These are phyloP conservation scores for Sericinus montela DNA, from an alignment of 2,888 invertebrate genomes.

Conservation along the genomic window DNA sequence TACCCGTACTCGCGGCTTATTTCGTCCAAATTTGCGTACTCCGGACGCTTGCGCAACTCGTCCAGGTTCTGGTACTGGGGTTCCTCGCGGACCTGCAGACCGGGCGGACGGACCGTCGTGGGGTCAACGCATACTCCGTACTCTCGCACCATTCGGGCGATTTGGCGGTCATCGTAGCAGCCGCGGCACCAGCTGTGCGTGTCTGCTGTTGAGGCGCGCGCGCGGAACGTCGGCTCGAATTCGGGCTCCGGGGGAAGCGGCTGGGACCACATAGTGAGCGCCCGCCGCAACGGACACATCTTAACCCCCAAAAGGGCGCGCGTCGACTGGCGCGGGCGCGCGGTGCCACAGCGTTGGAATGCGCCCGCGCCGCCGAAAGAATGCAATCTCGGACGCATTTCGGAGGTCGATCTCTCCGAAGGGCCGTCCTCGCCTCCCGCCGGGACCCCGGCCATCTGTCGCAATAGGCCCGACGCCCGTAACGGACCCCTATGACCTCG, in stretches of 20 bases:
- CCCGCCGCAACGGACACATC: slow-evolving; percentile 76
- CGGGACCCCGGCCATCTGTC: slow-evolving; percentile 72
- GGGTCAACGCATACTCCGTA: slow-evolving; percentile 68
- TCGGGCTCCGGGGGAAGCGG: slow-evolving; percentile 66
- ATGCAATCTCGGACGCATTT: slow-evolving; percentile 80
- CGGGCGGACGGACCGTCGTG: slow-evolving; percentile 52
- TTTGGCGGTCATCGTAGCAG: slow-evolving; percentile 50
- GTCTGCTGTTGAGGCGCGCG: slow-evolving; percentile 51
- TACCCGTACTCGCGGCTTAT: slow-evolving; percentile 76
- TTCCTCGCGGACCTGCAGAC: slow-evolving; percentile 62
- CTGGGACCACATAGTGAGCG: slow-evolving; percentile 77
- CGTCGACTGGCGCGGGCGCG: slow-evolving; percentile 69
- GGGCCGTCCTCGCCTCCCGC: slow-evolving; percentile 66
- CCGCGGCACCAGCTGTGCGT: slow-evolving; percentile 52
- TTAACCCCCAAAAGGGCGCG: slow-evolving; percentile 79
- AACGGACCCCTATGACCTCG: slow-evolving; percentile 63
- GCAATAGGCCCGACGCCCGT: slow-evolving; percentile 59
- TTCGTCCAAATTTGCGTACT: slow-evolving; percentile 73
- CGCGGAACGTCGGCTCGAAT: slow-evolving; percentile 50
- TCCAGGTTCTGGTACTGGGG: slow-evolving; percentile 73
- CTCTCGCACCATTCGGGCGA: slow-evolving; percentile 67
- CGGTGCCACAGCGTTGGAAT: slow-evolving; percentile 74
- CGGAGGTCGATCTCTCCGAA: slow-evolving; percentile 78
- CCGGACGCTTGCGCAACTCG: slow-evolving; percentile 68
- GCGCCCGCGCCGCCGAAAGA: slow-evolving; percentile 79